phyloP scores from a whole-genome alignment of 30 jellyfish, hydroid and myxozoan species.

The Pseudorhiza aurosa region DNA sequence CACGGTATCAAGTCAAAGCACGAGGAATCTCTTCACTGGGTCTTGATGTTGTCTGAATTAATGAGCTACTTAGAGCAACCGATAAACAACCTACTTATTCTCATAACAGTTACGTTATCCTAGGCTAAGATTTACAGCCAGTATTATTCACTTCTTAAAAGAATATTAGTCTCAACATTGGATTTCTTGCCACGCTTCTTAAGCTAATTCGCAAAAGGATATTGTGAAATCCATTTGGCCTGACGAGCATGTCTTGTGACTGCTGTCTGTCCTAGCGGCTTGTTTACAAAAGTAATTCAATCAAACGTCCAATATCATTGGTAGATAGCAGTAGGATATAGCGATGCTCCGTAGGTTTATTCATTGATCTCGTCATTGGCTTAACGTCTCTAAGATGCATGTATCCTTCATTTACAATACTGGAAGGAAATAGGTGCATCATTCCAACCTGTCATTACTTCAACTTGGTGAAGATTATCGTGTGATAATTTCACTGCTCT shows the following conservation, averaged over 20 bases:
- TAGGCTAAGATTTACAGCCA: not conserved
- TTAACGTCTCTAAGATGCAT: not conserved
- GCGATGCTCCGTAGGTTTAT: not conserved
- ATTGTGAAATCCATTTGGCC: not conserved
- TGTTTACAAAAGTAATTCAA: not conserved
- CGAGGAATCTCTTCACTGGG: too few species aligned
- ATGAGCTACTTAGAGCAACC: too few species aligned
- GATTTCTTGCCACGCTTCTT: conserved; percentile 12
- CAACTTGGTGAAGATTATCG: not conserved
- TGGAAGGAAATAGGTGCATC: not conserved
- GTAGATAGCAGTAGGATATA: not conserved
- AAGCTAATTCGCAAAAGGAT: not conserved
- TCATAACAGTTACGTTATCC: conserved; percentile 16
- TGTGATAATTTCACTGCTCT: too few species aligned
- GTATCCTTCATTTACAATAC: not conserved
- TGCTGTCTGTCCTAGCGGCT: not conserved
- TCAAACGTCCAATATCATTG: not conserved
- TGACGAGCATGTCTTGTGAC: not conserved
- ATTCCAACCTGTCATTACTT: not conserved
- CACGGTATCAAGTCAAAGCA: too few species aligned
- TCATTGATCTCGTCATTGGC: not conserved
- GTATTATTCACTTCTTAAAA: not conserved
- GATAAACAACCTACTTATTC: conserved; percentile 1
- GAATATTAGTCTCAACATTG: conserved; percentile 13
- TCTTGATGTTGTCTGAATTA: too few species aligned